A percentile compares a stretch with the other conserved stretches of the same genome.
These are phyloP conservation scores for Lateolabrax maculatus DNA, from an alignment of 2,797 vertebrate species.

Conservation along the genomic window DNA sequence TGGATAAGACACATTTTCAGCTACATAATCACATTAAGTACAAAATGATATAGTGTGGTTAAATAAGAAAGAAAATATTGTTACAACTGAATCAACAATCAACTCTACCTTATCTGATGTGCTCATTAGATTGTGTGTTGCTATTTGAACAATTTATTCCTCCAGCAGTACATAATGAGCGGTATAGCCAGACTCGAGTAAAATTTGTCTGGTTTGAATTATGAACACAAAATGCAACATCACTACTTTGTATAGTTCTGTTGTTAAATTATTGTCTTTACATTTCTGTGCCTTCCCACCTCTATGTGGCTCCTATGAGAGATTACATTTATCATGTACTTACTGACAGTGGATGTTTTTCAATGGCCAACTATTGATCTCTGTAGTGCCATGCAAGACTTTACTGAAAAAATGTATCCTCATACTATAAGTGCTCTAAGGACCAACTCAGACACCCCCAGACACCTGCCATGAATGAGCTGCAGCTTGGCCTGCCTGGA, in stretches of 20 bases:
- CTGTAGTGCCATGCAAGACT: constrained; percentile 14
- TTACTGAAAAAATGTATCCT: constrained; percentile 22
- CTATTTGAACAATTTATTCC: constrained; percentile 3
- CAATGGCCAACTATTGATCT: constrained; percentile 15
- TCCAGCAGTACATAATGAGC: background rate
- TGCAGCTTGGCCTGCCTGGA: constrained; percentile 44
- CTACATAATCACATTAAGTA: background rate
- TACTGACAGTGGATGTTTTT: constrained; percentile 22
- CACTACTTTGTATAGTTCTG: background rate
- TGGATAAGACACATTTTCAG: background rate
- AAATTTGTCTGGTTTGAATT: background rate
- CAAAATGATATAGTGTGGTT: background rate
- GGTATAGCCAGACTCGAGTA: background rate
- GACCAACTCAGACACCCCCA: constrained; percentile 15
- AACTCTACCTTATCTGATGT: constrained; percentile 5
- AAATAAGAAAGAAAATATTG: background rate
- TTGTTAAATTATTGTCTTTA: background rate
- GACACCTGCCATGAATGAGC: constrained; percentile 45
- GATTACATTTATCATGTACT: constrained; percentile 6
- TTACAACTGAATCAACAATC: constrained; percentile 7
- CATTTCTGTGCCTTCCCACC: too few species aligned
- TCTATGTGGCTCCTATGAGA: constrained; percentile 11
- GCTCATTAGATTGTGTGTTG: constrained; percentile 9
- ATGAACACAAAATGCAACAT: background rate
- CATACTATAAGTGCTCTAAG: constrained; percentile 11